Evolutionary conservation across 2,888 invertebrate species (phyloP).

Genomic region (Campoplex capitator): DNA sequence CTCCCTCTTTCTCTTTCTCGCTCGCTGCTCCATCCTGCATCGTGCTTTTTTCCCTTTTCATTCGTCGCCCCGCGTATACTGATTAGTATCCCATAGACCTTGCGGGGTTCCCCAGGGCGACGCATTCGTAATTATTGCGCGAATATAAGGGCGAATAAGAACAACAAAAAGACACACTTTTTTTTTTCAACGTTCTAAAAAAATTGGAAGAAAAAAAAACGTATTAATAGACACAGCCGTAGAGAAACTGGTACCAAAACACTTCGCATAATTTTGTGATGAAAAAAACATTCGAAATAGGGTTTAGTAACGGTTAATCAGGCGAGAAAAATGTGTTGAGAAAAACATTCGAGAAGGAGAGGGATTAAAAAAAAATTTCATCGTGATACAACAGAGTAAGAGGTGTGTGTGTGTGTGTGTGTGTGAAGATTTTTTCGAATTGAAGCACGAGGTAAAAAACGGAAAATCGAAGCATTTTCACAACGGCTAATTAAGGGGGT

Average conservation of each 20-base stretch:
- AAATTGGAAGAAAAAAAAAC: not conserved
- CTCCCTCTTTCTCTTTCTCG: constrained; percentile 49
- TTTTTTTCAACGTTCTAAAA: constrained; percentile 1
- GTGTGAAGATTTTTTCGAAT: not conserved
- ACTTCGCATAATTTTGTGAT: not conserved
- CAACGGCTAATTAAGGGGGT: not conserved
- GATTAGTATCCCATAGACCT: constrained; percentile 72
- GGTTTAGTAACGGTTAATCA: not conserved
- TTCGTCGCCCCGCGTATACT: constrained; percentile 60
- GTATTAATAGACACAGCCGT: not conserved
- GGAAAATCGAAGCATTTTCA: not conserved
- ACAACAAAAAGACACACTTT: not conserved
- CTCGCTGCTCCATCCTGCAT: constrained; percentile 33
- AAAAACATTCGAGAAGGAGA: constrained; percentile 21
- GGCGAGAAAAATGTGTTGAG: not conserved
- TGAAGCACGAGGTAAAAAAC: not conserved
- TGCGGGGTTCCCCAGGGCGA: constrained; percentile 58
- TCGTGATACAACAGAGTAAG: not conserved
- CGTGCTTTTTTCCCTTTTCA: constrained; percentile 54
- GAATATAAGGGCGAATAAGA: constrained; percentile 61
- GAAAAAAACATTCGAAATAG: not conserved
- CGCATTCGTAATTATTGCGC: constrained; percentile 72
- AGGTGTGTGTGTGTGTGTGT: not conserved
- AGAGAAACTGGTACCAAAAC: not conserved
- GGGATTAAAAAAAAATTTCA: not conserved